Evolutionary conservation across 2,888 invertebrate genomes (phyloP).

Genomic region (Morpho helenor): DNA sequence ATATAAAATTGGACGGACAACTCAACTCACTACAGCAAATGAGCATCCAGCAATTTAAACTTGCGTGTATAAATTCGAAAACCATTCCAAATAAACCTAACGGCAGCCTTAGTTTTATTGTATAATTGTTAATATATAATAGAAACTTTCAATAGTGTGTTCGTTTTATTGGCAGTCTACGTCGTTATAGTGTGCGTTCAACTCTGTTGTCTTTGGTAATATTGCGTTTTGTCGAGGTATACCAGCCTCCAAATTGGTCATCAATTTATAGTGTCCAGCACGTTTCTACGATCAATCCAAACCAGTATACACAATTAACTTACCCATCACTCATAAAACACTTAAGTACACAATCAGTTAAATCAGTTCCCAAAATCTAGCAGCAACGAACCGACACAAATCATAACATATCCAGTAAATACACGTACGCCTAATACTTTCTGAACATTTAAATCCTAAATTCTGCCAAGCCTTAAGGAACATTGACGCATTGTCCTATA

Average conservation of each 20-base stretch:
- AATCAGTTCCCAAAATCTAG: constrained; percentile 5
- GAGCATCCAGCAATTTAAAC: constrained; percentile 67
- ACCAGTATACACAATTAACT: constrained; percentile 8
- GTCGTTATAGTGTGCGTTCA: constrained; percentile 43
- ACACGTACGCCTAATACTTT: constrained; percentile 1
- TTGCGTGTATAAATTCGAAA: constrained; percentile 34
- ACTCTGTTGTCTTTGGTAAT: constrained; percentile 57
- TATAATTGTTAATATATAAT: constrained; percentile 49
- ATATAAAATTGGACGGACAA: constrained; percentile 78
- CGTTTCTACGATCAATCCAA: constrained; percentile 14
- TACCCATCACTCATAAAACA: constrained; percentile 11
- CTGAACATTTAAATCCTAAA: not conserved
- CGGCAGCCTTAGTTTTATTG: constrained; percentile 58
- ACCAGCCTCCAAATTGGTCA: constrained; percentile 22
- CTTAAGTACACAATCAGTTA: constrained; percentile 20
- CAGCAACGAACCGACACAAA: constrained; percentile 5
- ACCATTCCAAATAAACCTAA: constrained; percentile 44
- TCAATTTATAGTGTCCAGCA: constrained; percentile 22
- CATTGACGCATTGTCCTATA: constrained; percentile 15
- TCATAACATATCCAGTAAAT: constrained; percentile 7
- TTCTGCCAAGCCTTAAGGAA: constrained; percentile 20
- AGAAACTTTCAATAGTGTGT: constrained; percentile 48
- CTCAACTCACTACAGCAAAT: constrained; percentile 76
- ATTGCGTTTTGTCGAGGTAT: constrained; percentile 29
- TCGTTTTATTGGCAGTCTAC: constrained; percentile 50